A percentile compares a stretch with the other conserved stretches of the same genome.
phyloP scores from a whole-genome alignment of 2,113 vertebrate genomes.

The Hippocampus guttulatus region DNA sequence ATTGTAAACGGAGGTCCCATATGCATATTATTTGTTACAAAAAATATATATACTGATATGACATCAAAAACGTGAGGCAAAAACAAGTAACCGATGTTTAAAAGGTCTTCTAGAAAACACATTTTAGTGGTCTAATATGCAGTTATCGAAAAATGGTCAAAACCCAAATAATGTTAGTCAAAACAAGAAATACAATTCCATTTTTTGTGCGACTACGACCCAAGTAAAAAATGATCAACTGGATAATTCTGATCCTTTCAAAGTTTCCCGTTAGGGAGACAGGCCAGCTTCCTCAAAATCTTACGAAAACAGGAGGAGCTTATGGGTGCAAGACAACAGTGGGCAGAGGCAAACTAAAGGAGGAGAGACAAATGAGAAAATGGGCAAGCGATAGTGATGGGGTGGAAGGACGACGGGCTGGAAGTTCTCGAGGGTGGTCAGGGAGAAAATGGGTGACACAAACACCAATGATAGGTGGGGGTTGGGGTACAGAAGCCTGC shows the following conservation, averaged over 20 bases:
- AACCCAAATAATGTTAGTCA: no score
- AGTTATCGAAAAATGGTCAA: neutral
- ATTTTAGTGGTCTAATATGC: no score
- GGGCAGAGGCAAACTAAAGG: neutral
- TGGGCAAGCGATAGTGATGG: neutral
- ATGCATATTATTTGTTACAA: no score
- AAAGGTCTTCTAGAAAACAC: neutral
- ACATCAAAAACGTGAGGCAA: no score
- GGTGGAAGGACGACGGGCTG: slow-evolving; percentile 11
- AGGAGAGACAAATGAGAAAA: slow-evolving; percentile 1
- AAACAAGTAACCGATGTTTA: no score
- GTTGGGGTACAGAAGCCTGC: no score
- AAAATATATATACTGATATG: neutral
- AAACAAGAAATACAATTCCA: neutral
- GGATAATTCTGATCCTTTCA: neutral
- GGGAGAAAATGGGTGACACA: slow-evolving; percentile 38
- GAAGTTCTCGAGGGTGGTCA: neutral
- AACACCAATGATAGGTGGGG: slow-evolving; percentile 37
- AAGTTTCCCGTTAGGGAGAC: neutral
- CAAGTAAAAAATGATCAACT: neutral
- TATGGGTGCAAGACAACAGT: neutral
- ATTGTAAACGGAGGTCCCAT: neutral
- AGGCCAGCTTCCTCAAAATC: slow-evolving; percentile 8
- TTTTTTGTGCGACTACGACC: neutral
- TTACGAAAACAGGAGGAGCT: neutral